phyloP scores from a whole-genome alignment of 2,888 invertebrate genomes.

The Gasteruption jaculator region DNA sequence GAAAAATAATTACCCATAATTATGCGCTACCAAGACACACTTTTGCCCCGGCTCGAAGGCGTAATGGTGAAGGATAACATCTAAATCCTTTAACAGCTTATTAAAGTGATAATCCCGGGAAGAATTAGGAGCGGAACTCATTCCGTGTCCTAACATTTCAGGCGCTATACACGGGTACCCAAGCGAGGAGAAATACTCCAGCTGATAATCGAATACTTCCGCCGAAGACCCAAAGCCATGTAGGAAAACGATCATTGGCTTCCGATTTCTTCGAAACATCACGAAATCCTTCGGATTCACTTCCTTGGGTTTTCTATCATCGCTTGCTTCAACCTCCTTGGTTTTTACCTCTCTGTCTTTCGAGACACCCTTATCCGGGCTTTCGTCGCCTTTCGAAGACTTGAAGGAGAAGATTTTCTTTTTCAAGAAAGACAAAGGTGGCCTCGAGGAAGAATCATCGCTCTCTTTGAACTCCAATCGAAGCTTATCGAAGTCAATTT shows the following conservation, averaged over 20 bases:
- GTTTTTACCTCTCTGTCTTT: too few relatives aligned
- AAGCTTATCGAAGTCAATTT: constrained; percentile 25
- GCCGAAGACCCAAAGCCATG: constrained; percentile 67
- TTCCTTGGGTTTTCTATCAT: constrained; percentile 1
- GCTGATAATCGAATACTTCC: constrained; percentile 60
- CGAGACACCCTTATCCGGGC: too few relatives aligned
- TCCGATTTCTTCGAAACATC: constrained; percentile 38
- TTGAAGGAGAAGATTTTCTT: too few relatives aligned
- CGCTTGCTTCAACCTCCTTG: too few relatives aligned
- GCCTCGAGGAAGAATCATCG: too few relatives aligned
- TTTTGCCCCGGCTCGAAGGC: constrained; percentile 54
- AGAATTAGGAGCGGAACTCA: constrained; percentile 59
- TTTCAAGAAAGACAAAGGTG: too few relatives aligned
- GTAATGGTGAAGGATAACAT: constrained; percentile 61
- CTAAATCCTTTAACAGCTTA: constrained; percentile 58
- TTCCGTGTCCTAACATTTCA: constrained; percentile 66
- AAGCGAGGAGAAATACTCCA: constrained; percentile 56
- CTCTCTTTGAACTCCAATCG: constrained; percentile 30
- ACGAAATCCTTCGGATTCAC: constrained; percentile 26
- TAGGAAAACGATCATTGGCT: constrained; percentile 60
- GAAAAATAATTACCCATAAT: constrained; percentile 60
- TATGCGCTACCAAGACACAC: constrained; percentile 64
- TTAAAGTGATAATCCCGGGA: constrained; percentile 58
- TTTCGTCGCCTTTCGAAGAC: too few relatives aligned
- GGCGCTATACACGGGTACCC: constrained; percentile 65